Conservation (phyloP, 2,888 invertebrate species). For the Agriopis marginaria region DNA sequence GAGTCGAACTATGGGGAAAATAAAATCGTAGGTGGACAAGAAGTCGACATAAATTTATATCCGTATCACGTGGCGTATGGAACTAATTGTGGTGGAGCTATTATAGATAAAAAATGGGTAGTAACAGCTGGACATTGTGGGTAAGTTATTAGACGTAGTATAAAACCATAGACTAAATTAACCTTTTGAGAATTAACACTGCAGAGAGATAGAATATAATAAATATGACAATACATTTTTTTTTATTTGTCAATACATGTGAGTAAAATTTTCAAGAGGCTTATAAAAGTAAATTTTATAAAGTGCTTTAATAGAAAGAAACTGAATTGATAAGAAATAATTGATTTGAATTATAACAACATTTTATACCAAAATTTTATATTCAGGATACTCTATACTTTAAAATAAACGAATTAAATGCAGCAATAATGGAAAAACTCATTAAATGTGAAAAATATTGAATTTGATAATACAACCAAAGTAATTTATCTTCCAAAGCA, state of each 20-base stretch:
- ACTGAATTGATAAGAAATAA: neutral
- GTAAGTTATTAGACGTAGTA: constrained; percentile 57
- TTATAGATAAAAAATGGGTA: constrained; percentile 73
- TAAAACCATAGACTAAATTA: neutral
- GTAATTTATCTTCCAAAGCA: constrained; percentile 55
- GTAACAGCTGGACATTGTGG: constrained; percentile 82
- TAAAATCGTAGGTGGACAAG: constrained; percentile 77
- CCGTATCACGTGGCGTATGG: constrained; percentile 81
- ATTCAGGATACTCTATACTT: no score
- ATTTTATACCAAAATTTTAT: neutral
- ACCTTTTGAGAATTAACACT: neutral
- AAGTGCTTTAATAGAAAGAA: neutral
- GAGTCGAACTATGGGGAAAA: constrained; percentile 60
- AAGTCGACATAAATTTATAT: constrained; percentile 76
- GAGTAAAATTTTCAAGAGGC: neutral
- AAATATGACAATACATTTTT: neutral
- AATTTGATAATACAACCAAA: neutral
- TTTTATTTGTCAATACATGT: neutral
- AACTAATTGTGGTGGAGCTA: constrained; percentile 77
- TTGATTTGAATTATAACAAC: neutral
- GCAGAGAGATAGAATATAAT: neutral
- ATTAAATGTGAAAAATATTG: neutral
- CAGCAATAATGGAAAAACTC: no score
- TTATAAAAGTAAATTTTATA: neutral
- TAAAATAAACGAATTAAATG: no score